Percentiles rank a stretch among this genome's conserved stretches.
Evolutionary conservation across 2,888 invertebrate genomes (phyloP).

Genomic region (Agrypnus murinus): DNA sequence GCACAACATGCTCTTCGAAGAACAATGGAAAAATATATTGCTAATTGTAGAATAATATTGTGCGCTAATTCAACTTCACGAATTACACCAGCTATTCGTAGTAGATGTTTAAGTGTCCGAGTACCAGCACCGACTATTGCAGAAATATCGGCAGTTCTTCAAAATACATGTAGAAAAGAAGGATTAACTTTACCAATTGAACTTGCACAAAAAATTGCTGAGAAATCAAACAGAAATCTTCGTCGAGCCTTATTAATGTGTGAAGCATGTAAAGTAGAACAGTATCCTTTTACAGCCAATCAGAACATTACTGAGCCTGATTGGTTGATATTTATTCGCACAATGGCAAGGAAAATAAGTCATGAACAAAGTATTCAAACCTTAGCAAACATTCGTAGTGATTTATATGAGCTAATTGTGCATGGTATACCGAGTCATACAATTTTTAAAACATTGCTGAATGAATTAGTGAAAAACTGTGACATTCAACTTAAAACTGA

Average conservation of each 20-base stretch:
- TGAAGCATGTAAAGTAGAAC: constrained; percentile 94
- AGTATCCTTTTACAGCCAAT: constrained; percentile 86
- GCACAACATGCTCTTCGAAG: constrained; percentile 98
- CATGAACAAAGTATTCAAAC: constrained; percentile 91
- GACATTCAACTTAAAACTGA: constrained; percentile 92
- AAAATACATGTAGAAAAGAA: constrained; percentile 86
- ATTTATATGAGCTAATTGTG: constrained; percentile 93
- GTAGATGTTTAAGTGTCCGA: constrained; percentile 93
- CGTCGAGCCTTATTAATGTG: constrained; percentile 94
- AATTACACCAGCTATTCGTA: constrained; percentile 97
- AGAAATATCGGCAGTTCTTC: constrained; percentile 79
- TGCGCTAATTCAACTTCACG: constrained; percentile 96
- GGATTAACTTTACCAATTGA: constrained; percentile 84
- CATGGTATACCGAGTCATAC: constrained; percentile 96
- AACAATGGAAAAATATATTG: constrained; percentile 99
- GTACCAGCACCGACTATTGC: constrained; percentile 89
- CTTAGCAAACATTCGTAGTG: constrained; percentile 87
- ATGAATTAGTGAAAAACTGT: constrained; percentile 90
- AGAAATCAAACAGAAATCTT: constrained; percentile 89
- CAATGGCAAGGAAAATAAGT: constrained; percentile 90
- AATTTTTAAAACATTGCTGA: constrained; percentile 90
- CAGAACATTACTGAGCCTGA: constrained; percentile 92
- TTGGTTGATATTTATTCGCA: constrained; percentile 92
- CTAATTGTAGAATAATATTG: constrained; percentile 94
- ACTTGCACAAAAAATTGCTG: constrained; percentile 85